Base-by-base conservation (phyloP, 2,888 invertebrate genomes). In the Phortica okadai region DNA sequence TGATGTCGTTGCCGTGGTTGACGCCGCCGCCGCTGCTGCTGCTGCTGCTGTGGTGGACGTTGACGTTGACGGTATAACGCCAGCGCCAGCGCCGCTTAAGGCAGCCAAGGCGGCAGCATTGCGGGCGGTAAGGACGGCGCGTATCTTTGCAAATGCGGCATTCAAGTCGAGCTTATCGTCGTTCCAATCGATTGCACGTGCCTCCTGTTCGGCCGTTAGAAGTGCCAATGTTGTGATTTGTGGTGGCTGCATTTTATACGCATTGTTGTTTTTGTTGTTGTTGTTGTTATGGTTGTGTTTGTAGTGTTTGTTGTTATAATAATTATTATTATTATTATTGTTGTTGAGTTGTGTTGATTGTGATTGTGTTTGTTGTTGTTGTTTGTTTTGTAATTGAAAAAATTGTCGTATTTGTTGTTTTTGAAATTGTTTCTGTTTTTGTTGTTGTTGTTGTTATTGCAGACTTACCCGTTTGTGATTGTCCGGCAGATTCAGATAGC, bases 391-490 rank as follows among this genome's bases (percentile, higher is more conserved):
- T 67, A 11, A 41, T 64, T 33, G 25, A 64, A 8, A 64, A 21
- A 33, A 64, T 64, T 44, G 16, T 67, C 8, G 21, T 67, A 33
- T 45, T 5, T 67, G 42, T 42, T 42, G 33, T 67, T 67, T 14
- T 42, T 66, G 42, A 14, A n/a, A 44, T 2, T 16, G 6, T 69
- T 16, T 69, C n/a, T 45, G 33, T 1, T 66, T 33, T 14, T 66
- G 3, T 33, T 4, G 3, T 66, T 66, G 1, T 44, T 66, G 1
- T 66, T 25, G 10, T 66, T 69, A 14, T 56, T 69, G 73, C 56
- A n/a, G 62, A 96, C 96, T 97, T 96, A 98, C 98, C 97, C 97
- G 95, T 95, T 97, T 97, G 93, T 98, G 98, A 93, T 98, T 98
- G 93, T 99, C 99, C 93, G 98, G 97, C 91, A 99, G 95, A 93